Evolutionary conservation across 2,797 vertebrate genomes (phyloP).

Genomic region (Neosilurus mollespiculum): DNA sequence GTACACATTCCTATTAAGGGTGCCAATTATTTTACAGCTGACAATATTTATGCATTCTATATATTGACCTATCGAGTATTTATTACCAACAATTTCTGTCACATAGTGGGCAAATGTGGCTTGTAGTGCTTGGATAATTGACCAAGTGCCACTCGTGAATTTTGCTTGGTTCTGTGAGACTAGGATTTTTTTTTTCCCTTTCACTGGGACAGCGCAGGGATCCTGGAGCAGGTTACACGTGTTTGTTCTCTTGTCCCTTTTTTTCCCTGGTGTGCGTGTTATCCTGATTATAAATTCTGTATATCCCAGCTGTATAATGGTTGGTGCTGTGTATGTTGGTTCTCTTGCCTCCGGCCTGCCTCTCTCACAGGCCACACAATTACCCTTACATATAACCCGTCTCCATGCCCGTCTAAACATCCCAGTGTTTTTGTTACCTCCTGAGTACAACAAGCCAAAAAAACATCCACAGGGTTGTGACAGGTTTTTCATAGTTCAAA

Average conservation of each 20-base stretch:
- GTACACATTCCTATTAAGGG: not conserved
- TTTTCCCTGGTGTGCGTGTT: constrained; percentile 15
- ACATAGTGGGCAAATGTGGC: not conserved
- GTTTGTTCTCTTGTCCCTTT: constrained; percentile 15
- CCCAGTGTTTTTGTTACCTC: not conserved
- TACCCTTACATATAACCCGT: constrained; percentile 1
- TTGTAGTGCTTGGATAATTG: not conserved
- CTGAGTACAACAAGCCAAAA: constrained; percentile 17
- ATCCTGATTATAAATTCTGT: constrained; percentile 24
- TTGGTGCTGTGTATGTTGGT: not conserved
- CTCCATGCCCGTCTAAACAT: not conserved
- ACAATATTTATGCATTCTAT: not conserved
- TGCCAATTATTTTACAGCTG: not conserved
- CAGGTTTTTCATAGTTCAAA: not conserved
- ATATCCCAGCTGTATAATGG: constrained; percentile 16
- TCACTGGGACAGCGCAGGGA: not conserved
- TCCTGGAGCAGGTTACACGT: constrained; percentile 19
- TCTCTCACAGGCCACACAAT: constrained; percentile 27
- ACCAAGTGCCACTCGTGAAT: not conserved
- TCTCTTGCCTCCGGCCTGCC: constrained; percentile 28
- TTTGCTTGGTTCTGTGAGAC: constrained; percentile 1
- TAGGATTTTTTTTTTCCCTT: not conserved
- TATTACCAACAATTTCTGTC: not conserved
- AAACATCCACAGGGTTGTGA: not conserved
- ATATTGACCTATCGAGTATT: not conserved